Conservation (phyloP, 2,113 vertebrate genomes). For the Bettongia penicillata region DNA sequence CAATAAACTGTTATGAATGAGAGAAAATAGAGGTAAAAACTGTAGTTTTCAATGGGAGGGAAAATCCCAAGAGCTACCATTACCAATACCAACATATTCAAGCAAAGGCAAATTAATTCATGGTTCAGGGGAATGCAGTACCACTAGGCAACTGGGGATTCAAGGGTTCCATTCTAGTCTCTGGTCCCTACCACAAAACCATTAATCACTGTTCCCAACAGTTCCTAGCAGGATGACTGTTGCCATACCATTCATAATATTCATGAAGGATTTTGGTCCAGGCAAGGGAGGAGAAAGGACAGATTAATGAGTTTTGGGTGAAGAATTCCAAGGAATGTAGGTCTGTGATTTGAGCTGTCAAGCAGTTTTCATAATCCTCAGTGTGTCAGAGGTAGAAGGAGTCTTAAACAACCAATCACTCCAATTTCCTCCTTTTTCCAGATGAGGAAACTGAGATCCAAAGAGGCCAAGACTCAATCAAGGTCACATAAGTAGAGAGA, state of each 20-base stretch:
- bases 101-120: constrained; percentile 20
- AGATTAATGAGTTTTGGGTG: not conserved
- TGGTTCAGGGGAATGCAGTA: not conserved
- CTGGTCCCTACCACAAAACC: not conserved
- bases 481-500: not conserved
- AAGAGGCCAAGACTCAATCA: not conserved
- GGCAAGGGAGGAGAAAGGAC: not conserved
- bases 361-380: constrained; percentile 1
- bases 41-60: constrained; percentile 14
- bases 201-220: not conserved
- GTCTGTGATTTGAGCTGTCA: constrained; percentile 4
- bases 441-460: not conserved
- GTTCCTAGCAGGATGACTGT: not conserved
- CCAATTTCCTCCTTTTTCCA: not conserved
- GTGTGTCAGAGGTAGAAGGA: not conserved
- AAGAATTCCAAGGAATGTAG: not conserved
- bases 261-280: not conserved
- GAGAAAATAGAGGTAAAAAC: constrained; percentile 15
- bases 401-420: not conserved
- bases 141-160: constrained; percentile 9
- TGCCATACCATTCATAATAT: not conserved
- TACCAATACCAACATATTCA: not conserved
- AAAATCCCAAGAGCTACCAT: not conserved
- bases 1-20: constrained; percentile 7
- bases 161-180: not conserved